A percentile compares a stretch with the other conserved stretches of the same genome.
These are phyloP conservation scores for Bombus confusus DNA, from an alignment of 1,140 invertebrate genomes.

Conservation along the genomic window DNA sequence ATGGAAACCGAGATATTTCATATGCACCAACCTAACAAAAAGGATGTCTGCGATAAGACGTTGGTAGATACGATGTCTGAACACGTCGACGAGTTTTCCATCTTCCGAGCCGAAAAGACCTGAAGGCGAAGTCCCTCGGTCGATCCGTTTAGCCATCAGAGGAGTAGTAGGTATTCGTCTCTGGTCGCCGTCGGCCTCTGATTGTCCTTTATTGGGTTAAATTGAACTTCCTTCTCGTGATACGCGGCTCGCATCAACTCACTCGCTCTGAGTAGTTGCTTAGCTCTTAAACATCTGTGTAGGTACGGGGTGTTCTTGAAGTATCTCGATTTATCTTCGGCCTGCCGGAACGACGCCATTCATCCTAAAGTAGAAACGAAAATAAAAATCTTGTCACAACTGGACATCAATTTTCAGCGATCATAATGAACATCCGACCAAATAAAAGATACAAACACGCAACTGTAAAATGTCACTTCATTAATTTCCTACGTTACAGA, in stretches of 20 bases:
- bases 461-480: too few species aligned
- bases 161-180: conserved; percentile 79
- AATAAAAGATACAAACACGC: neutral
- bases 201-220: conserved; percentile 84
- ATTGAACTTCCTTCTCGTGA: conserved; percentile 84
- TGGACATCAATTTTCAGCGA: neutral
- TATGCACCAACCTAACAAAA: neutral
- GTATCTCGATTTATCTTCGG: conserved; percentile 68
- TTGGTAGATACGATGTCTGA: neutral
- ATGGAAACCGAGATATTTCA: neutral
- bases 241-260: conserved; percentile 82
- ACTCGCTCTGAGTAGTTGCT: conserved; percentile 80
- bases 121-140: conserved; percentile 70
- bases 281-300: conserved; percentile 80
- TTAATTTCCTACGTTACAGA: neutral
- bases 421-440: neutral
- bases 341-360: neutral
- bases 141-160: conserved; percentile 75
- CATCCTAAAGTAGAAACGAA: neutral
- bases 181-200: conserved; percentile 81
- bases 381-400: conserved; percentile 6
- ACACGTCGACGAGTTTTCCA: conserved; percentile 46
- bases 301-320: conserved; percentile 79
- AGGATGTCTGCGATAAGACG: neutral
- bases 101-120: conserved; percentile 69